A percentile compares a stretch with the other conserved stretches of the same genome.
Conservation (phyloP, 2,797 vertebrate genomes). For the Tolypeutes matacus region DNA sequence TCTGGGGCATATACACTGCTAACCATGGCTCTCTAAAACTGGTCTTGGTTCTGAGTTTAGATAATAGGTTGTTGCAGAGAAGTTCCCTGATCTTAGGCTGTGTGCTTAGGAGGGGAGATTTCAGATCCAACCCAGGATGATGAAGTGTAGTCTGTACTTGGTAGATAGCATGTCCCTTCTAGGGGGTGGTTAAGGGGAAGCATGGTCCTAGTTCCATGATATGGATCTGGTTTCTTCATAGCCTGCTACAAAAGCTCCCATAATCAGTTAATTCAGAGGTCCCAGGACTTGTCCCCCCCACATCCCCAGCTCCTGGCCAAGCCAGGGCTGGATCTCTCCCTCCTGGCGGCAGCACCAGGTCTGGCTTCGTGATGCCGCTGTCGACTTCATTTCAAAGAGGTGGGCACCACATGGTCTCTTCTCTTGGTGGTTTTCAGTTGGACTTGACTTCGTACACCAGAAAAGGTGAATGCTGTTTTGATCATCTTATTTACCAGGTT, state of each 20-base stretch:
- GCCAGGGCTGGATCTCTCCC: neutral
- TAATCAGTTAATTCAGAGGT: neutral
- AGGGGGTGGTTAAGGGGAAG: too few relatives aligned
- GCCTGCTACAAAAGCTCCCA: neutral
- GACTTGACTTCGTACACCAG: neutral
- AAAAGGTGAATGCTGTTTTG: neutral
- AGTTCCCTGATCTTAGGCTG: neutral
- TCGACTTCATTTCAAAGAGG: neutral
- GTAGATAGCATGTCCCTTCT: neutral
- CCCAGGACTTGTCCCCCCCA: too few relatives aligned
- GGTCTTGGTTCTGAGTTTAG: too few relatives aligned
- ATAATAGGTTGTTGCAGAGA: neutral
- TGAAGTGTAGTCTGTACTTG: neutral
- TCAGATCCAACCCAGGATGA: neutral
- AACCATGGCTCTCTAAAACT: neutral
- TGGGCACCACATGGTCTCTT: rapidly evolving
- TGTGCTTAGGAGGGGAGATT: neutral
- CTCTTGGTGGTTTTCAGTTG: neutral
- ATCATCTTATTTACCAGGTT: neutral
- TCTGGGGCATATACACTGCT: rapidly evolving
- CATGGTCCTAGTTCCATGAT: neutral
- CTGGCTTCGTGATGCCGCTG: rapidly evolving
- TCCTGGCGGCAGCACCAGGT: too few relatives aligned
- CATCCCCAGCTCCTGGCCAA: too few relatives aligned
- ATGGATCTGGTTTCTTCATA: neutral